phyloP scores from a whole-genome alignment of 1,140 invertebrate species.

The Hylaeus volcanicus region DNA sequence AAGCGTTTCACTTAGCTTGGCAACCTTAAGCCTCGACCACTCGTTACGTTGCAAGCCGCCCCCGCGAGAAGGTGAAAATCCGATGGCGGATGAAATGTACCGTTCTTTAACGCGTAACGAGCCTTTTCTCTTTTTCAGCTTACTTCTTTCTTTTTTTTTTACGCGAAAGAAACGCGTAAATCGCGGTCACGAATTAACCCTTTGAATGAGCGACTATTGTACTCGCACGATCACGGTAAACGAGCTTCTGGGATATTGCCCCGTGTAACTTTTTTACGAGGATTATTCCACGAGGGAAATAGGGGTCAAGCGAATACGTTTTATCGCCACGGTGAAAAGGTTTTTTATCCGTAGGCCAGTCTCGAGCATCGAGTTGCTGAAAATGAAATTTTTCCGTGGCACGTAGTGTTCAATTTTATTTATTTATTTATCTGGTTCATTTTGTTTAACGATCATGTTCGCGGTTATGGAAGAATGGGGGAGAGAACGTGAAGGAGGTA shows the following conservation, averaged over 20 bases:
- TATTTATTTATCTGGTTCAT: too few relatives aligned
- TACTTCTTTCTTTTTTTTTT: background rate
- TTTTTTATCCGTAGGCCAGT: background rate
- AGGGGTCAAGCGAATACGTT: background rate
- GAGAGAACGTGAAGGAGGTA: too few relatives aligned
- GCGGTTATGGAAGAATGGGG: too few relatives aligned
- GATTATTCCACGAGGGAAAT: background rate
- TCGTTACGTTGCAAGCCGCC: background rate
- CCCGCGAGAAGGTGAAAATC: conserved; percentile 24
- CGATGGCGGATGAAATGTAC: conserved; percentile 7
- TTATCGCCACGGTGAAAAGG: background rate
- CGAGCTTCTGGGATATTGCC: background rate
- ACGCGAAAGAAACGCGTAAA: background rate
- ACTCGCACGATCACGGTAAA: background rate
- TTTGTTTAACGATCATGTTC: too few relatives aligned
- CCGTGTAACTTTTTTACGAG: background rate
- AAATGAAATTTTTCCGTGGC: too few relatives aligned
- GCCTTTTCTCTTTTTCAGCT: background rate
- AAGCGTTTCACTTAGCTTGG: conserved; percentile 41
- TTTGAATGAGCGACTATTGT: background rate
- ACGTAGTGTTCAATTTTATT: too few relatives aligned
- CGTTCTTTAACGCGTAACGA: background rate
- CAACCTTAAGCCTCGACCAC: conserved; percentile 22
- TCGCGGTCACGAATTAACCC: conserved; percentile 3
- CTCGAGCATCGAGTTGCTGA: too few relatives aligned